A percentile compares a stretch with the other conserved stretches of the same genome.
Conservation (phyloP, 2,113 vertebrate genomes). For the Amia ocellicauda region DNA sequence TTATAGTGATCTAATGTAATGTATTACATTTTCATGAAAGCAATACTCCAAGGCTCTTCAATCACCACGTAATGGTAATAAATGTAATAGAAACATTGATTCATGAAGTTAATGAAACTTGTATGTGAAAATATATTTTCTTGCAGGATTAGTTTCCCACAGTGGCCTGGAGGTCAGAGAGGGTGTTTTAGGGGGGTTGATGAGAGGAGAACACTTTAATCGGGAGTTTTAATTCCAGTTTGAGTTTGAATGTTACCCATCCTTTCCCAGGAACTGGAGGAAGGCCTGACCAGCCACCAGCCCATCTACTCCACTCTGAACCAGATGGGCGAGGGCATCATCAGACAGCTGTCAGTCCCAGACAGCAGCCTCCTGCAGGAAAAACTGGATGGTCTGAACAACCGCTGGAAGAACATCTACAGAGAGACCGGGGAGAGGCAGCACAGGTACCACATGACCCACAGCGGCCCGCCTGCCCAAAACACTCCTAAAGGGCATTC, state of each 20-base stretch:
- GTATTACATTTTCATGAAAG: no score
- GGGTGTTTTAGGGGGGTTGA: no score
- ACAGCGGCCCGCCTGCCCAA: neutral
- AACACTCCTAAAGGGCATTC: neutral
- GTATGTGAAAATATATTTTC: no score
- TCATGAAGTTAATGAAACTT: no score
- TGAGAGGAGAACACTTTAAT: neutral
- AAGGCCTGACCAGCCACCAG: constrained; percentile 76
- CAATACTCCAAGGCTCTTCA: no score
- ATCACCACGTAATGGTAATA: no score
- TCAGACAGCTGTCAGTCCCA: constrained; percentile 72
- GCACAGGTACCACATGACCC: constrained; percentile 68
- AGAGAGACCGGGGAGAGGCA: constrained; percentile 67
- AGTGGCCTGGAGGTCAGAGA: no score
- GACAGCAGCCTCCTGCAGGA: constrained; percentile 81
- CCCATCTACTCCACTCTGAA: constrained; percentile 61
- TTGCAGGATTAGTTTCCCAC: no score
- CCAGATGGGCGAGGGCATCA: constrained; percentile 76
- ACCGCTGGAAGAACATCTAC: constrained; percentile 71
- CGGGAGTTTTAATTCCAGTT: no score
- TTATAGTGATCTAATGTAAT: no score
- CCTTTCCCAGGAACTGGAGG: constrained; percentile 80
- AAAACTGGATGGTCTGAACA: constrained; percentile 72
- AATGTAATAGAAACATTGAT: no score
- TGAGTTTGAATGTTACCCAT: neutral